phyloP scores from a whole-genome alignment of 2,113 vertebrate species.

The Holacanthus passer region DNA sequence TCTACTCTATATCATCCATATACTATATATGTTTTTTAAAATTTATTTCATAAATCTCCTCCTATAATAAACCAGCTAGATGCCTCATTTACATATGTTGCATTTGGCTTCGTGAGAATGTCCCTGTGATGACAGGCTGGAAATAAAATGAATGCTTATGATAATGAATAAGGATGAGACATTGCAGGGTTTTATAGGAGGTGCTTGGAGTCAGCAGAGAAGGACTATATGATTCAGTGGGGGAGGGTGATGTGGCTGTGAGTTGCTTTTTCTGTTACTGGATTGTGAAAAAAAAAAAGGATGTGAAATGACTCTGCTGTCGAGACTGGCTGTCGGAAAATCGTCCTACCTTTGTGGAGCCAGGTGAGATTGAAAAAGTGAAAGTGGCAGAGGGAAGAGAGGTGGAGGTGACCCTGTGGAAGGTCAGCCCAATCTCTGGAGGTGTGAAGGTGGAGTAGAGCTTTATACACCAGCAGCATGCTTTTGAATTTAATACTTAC shows the following conservation, averaged over 20 bases:
- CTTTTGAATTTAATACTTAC: neutral
- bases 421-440: neutral
- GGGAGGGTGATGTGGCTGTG: neutral
- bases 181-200: neutral
- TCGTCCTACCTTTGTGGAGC: neutral
- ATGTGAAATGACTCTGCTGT: neutral
- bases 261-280: conserved; percentile 3
- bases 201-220: neutral
- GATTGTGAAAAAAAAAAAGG: neutral
- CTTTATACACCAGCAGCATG: neutral
- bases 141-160: neutral
- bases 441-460: neutral
- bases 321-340: neutral
- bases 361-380: conserved; percentile 6
- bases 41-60: no score
- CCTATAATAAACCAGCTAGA: neutral
- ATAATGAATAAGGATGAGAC: neutral
- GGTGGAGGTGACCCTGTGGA: neutral
- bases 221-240: neutral
- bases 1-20: neutral
- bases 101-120: neutral
- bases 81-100: neutral
- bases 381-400: neutral
- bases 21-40: neutral
- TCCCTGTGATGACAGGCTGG: neutral